These are phyloP conservation scores for Lethenteron camtschaticum DNA, from an alignment of 2,113 vertebrate species.

Conservation along the genomic window DNA sequence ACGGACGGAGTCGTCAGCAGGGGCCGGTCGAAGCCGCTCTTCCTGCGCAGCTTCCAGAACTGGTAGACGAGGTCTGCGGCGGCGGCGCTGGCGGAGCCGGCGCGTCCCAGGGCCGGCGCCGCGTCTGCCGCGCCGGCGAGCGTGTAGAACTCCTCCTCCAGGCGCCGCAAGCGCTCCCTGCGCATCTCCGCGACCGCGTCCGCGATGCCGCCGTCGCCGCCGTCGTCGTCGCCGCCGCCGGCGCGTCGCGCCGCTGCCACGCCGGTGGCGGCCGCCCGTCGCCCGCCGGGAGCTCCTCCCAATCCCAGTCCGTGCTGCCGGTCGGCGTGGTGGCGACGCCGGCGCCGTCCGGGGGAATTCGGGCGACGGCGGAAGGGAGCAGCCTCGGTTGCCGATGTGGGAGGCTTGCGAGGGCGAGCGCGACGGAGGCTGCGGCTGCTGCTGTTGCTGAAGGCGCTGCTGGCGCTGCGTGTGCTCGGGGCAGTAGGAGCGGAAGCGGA, in stretches of 20 bases:
- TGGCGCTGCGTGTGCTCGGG: slow-evolving; percentile 48
- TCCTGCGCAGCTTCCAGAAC: slow-evolving; percentile 93
- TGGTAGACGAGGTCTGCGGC: slow-evolving; percentile 64
- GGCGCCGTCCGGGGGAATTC: slow-evolving; percentile 7
- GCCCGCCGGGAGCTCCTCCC: slow-evolving; percentile 16
- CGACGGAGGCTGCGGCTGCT: too few species aligned
- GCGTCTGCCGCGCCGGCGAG: slow-evolving; percentile 87
- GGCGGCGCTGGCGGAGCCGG: slow-evolving; percentile 19
- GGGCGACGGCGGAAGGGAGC: too few species aligned
- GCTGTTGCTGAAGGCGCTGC: slow-evolving; percentile 14
- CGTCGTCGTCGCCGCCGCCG: slow-evolving; percentile 16
- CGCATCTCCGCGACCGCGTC: slow-evolving; percentile 20
- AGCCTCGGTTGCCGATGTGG: too few species aligned
- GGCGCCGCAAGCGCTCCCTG: slow-evolving; percentile 69
- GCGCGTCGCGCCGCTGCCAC: slow-evolving; percentile 38
- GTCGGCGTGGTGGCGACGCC: slow-evolving; percentile 21
- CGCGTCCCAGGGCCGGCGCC: slow-evolving; percentile 75
- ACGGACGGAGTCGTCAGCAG: slow-evolving; percentile 32
- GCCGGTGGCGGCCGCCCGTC: slow-evolving; percentile 18
- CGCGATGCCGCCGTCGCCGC: too few species aligned
- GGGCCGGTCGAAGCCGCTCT: slow-evolving; percentile 74
- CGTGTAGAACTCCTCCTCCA: slow-evolving; percentile 74
- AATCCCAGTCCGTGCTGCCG: slow-evolving; percentile 16
- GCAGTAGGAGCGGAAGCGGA: slow-evolving; percentile 91
- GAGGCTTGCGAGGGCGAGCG: too few species aligned